These are phyloP conservation scores for Andrena hattorfiana DNA, from an alignment of 2,888 invertebrate species.

Conservation along the genomic window DNA sequence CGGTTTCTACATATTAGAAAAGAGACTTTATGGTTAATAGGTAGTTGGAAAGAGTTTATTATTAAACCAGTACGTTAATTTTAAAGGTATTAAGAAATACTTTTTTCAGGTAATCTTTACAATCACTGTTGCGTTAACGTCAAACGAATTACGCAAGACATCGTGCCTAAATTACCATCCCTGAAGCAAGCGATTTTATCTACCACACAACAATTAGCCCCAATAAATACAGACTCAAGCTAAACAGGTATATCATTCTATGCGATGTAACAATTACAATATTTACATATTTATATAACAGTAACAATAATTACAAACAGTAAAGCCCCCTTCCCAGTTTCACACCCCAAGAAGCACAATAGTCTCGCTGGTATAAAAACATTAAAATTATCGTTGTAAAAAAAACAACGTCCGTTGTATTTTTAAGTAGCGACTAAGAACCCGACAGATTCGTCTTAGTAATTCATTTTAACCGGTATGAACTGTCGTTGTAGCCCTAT, in stretches of 20 bases:
- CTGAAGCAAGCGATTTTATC: conserved; percentile 63
- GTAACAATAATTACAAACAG: conserved; percentile 18
- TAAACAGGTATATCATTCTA: not conserved
- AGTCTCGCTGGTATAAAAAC: conserved; percentile 23
- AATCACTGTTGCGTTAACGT: conserved; percentile 72
- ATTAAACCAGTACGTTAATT: not conserved
- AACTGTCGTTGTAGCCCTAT: conserved; percentile 64
- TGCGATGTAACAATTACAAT: conserved; percentile 1
- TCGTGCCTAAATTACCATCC: conserved; percentile 63
- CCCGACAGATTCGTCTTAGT: conserved; percentile 20
- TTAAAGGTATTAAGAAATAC: conserved; percentile 29
- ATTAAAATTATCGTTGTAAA: conserved; percentile 21
- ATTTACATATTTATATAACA: conserved; percentile 39
- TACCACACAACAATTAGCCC: conserved; percentile 7
- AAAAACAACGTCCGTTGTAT: not conserved
- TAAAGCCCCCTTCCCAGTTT: not conserved
- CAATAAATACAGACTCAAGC: not conserved
- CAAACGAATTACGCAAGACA: conserved; percentile 46
- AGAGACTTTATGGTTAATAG: conserved; percentile 83
- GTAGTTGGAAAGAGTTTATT: conserved; percentile 64
- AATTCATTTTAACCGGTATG: conserved; percentile 67
- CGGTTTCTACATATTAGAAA: conserved; percentile 76
- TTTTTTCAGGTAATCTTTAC: conserved; percentile 79
- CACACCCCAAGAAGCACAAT: not conserved
- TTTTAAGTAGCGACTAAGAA: not conserved